phyloP scores from a whole-genome alignment of 2,797 vertebrate species.

The Cuniculus paca region DNA sequence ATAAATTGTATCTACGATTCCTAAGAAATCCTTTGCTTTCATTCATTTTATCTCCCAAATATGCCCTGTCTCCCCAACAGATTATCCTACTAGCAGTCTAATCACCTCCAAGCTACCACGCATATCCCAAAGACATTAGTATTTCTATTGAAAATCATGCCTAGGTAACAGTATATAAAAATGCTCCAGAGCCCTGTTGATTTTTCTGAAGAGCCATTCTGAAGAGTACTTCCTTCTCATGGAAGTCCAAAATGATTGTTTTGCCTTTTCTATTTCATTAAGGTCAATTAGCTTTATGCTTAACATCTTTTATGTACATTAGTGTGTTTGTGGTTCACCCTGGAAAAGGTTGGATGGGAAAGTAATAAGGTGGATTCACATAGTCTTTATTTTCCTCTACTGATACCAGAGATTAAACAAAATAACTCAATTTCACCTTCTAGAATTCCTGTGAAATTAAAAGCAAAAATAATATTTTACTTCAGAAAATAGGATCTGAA shows the following conservation, averaged over 20 bases:
- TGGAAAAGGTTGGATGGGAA: slow-evolving; percentile 39
- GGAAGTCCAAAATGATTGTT: slow-evolving; percentile 61
- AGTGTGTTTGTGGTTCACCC: slow-evolving; percentile 20
- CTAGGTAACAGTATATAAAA: slow-evolving; percentile 63
- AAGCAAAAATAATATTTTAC: slow-evolving; percentile 14
- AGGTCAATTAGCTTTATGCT: slow-evolving; percentile 70
- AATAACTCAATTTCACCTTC: slow-evolving; percentile 44
- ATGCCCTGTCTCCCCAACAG: slow-evolving; percentile 69
- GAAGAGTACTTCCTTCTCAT: not conserved
- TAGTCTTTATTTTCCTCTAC: slow-evolving; percentile 46
- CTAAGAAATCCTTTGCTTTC: slow-evolving; percentile 57
- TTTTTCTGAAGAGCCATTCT: slow-evolving; percentile 55
- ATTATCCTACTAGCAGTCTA: slow-evolving; percentile 67
- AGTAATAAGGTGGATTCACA: slow-evolving; percentile 19
- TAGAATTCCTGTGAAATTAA: slow-evolving; percentile 38
- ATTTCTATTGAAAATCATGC: slow-evolving; percentile 58
- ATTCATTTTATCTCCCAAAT: slow-evolving; percentile 70
- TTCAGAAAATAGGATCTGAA: not conserved
- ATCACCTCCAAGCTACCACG: slow-evolving; percentile 70
- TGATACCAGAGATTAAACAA: slow-evolving; percentile 54
- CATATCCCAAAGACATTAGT: slow-evolving; percentile 68
- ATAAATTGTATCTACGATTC: slow-evolving; percentile 70
- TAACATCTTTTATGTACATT: not conserved
- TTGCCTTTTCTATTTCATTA: slow-evolving; percentile 62
- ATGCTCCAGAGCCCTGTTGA: slow-evolving; percentile 48